phyloP scores from a whole-genome alignment of 37 sponge, comb jelly and placozoan species.

The Diacarnus erythraeanus region DNA sequence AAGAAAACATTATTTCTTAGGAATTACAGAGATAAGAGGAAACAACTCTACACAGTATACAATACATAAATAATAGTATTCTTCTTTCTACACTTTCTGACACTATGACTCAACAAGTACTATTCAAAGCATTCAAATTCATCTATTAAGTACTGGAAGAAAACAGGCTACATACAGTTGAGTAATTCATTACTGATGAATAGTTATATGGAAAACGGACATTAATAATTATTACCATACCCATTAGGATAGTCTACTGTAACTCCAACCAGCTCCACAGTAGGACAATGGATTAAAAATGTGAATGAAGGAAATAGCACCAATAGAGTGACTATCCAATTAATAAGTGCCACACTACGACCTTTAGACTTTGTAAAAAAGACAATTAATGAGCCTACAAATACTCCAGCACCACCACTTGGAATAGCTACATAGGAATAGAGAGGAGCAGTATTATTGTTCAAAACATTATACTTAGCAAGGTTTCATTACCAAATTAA shows the following conservation, averaged over 20 bases:
- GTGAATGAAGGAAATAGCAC: constrained; percentile 10
- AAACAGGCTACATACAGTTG: too few relatives aligned
- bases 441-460: too few relatives aligned
- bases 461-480: too few relatives aligned
- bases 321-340: constrained; percentile 18
- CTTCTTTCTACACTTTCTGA: too few relatives aligned
- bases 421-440: too few relatives aligned
- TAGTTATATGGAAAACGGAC: neutral
- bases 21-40: too few relatives aligned
- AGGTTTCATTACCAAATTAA: too few relatives aligned
- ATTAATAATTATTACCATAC: neutral
- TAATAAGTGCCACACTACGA: constrained; percentile 12
- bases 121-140: too few relatives aligned
- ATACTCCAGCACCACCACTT: constrained; percentile 39
- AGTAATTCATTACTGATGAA: neutral
- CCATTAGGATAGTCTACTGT: constrained; percentile 35
- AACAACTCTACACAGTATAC: too few relatives aligned
- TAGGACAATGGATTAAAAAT: constrained; percentile 42
- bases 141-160: neutral
- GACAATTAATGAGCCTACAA: constrained; percentile 34
- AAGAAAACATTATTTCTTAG: neutral
- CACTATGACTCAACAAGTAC: too few relatives aligned
- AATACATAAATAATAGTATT: too few relatives aligned
- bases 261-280: constrained; percentile 23
- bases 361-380: constrained; percentile 37